Evolutionary conservation across 1,140 invertebrate species (phyloP).

Genomic region (Drusus annulatus): DNA sequence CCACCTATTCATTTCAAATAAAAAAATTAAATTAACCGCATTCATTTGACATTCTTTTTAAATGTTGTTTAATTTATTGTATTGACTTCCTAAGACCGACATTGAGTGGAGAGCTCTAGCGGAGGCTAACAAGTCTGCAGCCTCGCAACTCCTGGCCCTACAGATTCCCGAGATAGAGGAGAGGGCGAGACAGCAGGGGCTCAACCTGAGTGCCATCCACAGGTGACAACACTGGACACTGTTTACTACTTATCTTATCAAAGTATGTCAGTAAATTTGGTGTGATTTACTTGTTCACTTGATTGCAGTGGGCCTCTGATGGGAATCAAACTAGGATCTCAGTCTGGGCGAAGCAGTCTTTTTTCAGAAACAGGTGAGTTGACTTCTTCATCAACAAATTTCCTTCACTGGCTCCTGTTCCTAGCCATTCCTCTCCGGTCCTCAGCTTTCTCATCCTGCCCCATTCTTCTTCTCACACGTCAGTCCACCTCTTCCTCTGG

Average conservation of each 20-base stretch:
- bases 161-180: constrained; percentile 34
- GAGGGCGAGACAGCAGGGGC: constrained; percentile 34
- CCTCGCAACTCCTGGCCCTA: constrained; percentile 31
- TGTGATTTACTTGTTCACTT: too few relatives aligned
- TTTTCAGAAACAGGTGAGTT: constrained; percentile 41
- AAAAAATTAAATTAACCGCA: too few relatives aligned
- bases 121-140: constrained; percentile 51
- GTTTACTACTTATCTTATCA: too few relatives aligned
- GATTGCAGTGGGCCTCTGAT: constrained; percentile 35
- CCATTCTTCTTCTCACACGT: too few relatives aligned
- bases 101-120: constrained; percentile 37
- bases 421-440: too few relatives aligned
- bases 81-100: constrained; percentile 36
- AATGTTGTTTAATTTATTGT: too few relatives aligned
- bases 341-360: constrained; percentile 42
- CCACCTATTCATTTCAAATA: too few relatives aligned
- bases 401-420: too few relatives aligned
- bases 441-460: too few relatives aligned
- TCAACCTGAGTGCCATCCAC: constrained; percentile 35
- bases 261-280: too few relatives aligned
- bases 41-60: too few relatives aligned
- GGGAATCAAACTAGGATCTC: constrained; percentile 3
- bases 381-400: background rate
- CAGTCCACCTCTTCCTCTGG: too few relatives aligned
- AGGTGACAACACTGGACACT: background rate